Evolutionary conservation across 2,113 vertebrate genomes (phyloP).

Genomic region (Geococcyx californianus): DNA sequence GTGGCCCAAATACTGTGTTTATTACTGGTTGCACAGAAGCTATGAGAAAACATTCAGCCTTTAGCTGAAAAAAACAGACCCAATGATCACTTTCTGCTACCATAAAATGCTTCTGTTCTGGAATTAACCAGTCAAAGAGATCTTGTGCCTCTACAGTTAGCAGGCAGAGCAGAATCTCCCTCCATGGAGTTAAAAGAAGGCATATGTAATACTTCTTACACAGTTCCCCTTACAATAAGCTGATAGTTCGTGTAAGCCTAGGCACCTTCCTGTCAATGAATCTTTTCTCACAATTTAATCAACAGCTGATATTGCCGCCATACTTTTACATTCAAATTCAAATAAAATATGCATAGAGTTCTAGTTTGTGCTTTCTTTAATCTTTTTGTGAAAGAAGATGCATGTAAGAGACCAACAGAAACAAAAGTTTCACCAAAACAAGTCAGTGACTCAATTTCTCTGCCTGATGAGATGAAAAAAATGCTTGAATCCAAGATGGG

Average conservation of each 20-base stretch:
- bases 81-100: not conserved
- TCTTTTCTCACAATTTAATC: not conserved
- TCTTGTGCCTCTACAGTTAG: not conserved
- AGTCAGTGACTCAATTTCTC: not conserved
- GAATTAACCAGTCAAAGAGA: not conserved
- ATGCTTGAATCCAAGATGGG: rapidly evolving
- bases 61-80: not conserved
- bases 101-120: not conserved
- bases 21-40: not conserved
- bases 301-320: not conserved
- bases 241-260: not conserved
- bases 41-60: not conserved
- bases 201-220: not conserved
- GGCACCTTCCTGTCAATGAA: not conserved
- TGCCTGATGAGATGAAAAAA: not conserved
- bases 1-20: not conserved
- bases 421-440: not conserved
- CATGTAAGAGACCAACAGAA: not conserved
- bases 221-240: not conserved
- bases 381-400: not conserved
- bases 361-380: too few species aligned
- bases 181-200: not conserved
- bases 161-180: not conserved
- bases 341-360: not conserved
- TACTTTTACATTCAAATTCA: not conserved